Conservation (phyloP, 2,113 vertebrate genomes). For the Prunella fulvescens region DNA sequence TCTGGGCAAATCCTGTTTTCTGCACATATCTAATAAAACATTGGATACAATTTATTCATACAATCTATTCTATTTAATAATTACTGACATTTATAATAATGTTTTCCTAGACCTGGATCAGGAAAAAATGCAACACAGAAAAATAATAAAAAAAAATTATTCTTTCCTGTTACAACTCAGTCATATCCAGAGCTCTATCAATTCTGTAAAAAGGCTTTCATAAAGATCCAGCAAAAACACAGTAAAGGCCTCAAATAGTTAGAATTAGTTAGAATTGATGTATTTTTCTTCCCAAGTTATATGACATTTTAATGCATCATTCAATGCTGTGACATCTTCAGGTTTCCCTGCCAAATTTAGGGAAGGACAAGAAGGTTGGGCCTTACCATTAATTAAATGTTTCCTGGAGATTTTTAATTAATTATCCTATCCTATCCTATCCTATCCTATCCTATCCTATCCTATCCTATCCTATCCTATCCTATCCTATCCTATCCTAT, state of each 20-base stretch:
- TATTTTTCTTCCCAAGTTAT: background rate
- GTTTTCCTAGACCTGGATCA: background rate
- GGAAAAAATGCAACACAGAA: background rate
- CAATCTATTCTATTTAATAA: background rate
- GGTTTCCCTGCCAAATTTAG: background rate
- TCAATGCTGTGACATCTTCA: background rate
- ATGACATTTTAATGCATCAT: background rate
- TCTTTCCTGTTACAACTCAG: background rate
- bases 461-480: background rate
- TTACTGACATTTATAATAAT: background rate
- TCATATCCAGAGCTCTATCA: background rate
- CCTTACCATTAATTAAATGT: background rate
- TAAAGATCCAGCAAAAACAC: background rate
- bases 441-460: background rate
- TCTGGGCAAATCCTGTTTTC: background rate
- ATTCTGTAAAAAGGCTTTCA: background rate
- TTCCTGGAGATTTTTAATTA: background rate
- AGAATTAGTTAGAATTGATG: background rate
- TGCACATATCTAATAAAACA: background rate
- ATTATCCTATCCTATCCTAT: background rate
- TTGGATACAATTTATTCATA: background rate
- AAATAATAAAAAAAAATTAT: background rate
- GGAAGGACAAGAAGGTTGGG: background rate
- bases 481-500: background rate
- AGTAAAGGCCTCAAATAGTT: background rate